Evolutionary conservation across 2,113 vertebrate genomes (phyloP), one percentile per base, ranked within the genome.

Genomic region (Hippocampus barbouri): DNA sequence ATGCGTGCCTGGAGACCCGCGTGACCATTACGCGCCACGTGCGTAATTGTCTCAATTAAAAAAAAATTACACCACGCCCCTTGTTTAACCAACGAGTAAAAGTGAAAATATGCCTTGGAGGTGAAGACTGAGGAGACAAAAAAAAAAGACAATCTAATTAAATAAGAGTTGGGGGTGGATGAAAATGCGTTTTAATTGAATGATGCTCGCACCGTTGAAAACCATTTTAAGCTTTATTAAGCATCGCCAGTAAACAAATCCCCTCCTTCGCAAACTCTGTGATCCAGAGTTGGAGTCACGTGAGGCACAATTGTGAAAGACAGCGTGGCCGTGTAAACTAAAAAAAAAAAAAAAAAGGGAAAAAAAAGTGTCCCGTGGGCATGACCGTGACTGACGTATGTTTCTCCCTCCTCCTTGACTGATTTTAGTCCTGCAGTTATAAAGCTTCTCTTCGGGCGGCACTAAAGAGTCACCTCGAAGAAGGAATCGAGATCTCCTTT

Each of bases 1-100:
- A 94, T 93, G 93, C 84, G 82, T 86, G 91, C 88, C 88, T 80
- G 81, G 91, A 90, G 91, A 92, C 91, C 86, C 90, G 88, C 89
- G 86, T 89, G 91, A 92, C 92, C 91, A 89, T 92, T 92, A 90
- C 88, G 87, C 88, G 86, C 86, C 73, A 15, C 43, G 87, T 86
- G 85, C 90, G 85, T 95, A 95, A 95, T 95, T 94, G 91, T 93
- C 90, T 92, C 94, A 95, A 94, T 96, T 96, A 95, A 92, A 93
- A 38, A 38, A 38, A 92, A 93, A 93, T 93, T 89, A 91, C 90
- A 90, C 86, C 90, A 90, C 91, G 89, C 82, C 89, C 64, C 91
- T 92, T 92, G 92, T 94, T 94, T 92, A 93, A 93, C 89, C 90
- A 92, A 85, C 83, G 78, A 86, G 79, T 87, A 90, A 91, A 75